Base-by-base conservation (phyloP, 1,140 invertebrate genomes). In the Drosophila burlai region DNA sequence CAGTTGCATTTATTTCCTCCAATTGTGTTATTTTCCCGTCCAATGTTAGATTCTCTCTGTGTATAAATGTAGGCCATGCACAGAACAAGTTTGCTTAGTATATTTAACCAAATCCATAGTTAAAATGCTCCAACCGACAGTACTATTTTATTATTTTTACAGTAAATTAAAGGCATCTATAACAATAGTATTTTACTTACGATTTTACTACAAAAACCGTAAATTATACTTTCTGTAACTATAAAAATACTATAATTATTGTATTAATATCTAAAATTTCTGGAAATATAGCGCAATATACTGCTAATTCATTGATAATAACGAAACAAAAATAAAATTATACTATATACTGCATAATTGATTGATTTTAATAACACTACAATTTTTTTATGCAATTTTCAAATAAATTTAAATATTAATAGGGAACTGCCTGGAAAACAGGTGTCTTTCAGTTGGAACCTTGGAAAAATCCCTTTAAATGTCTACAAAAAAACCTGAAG, bases 361-460 rank as follows among this genome's bases (percentile, higher is more conserved):
- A 10, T 34, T 8, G 31, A 34, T 10, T 34, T 10, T 34, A 34
- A 34, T 34, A 34, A 34, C 0, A 34, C 1, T 9, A 34, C 2
- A 9, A 11, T 34, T 34, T 43, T 45, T 10, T 18, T 9, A 4
- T 45, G 10, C 9, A 10, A 21, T 45, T 45, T 11, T 5, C 43
- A 21, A 46, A 21, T 13, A 21, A 46, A 21, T 24, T 1, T 16
- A 9, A 50, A 1, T 29, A n/a, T n/a, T 26, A n/a, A 10, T n/a
- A 9, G 16, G 47, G 1, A 50, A 50, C 9, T 16, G 8, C 8
- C 31, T 11, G 4, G 1, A 31, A 29, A 50, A 38, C 38, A 62
- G 62, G 62, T 65, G 57, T 43, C 34, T 43, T 64, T 65, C 8
- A 26, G n/a, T 62, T 65, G 15, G 2, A 36, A 24, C 34, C 52